phyloP scores from a whole-genome alignment of 1,140 invertebrate species.

The Doryteuthis pealeii region DNA sequence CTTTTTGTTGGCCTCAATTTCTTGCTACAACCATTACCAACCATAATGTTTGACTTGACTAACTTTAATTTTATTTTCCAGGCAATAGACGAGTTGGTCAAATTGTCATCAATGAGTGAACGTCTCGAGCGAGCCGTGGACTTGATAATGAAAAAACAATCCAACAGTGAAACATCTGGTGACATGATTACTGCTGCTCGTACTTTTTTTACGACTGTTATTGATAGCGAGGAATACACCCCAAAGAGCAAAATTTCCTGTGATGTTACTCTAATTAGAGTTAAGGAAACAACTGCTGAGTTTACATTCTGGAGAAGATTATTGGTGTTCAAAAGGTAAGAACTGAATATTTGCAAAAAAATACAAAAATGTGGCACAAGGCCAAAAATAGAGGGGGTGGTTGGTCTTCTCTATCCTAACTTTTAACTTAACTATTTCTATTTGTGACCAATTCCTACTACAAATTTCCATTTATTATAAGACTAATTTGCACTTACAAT shows the following conservation, averaged over 20 bases:
- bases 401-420: too few relatives aligned
- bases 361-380: too few relatives aligned
- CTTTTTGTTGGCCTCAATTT: too few relatives aligned
- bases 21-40: too few relatives aligned
- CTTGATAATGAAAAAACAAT: constrained; percentile 22
- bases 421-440: too few relatives aligned
- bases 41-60: too few relatives aligned
- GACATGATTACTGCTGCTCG: constrained; percentile 27
- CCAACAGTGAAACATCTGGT: constrained; percentile 9
- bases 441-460: too few relatives aligned
- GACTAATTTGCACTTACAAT: too few relatives aligned
- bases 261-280: constrained; percentile 29
- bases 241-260: constrained; percentile 18
- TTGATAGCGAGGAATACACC: constrained; percentile 34
- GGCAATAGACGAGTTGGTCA: constrained; percentile 63
- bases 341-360: too few relatives aligned
- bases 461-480: too few relatives aligned
- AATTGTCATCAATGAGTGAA: constrained; percentile 19
- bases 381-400: too few relatives aligned
- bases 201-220: constrained; percentile 33
- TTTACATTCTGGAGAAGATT: constrained; percentile 30
- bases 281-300: constrained; percentile 22
- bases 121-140: constrained; percentile 25
- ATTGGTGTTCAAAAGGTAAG: constrained; percentile 36
- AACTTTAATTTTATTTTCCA: too few relatives aligned